phyloP scores from a whole-genome alignment of 2,888 invertebrate species.

The Gasteruption jaculator region DNA sequence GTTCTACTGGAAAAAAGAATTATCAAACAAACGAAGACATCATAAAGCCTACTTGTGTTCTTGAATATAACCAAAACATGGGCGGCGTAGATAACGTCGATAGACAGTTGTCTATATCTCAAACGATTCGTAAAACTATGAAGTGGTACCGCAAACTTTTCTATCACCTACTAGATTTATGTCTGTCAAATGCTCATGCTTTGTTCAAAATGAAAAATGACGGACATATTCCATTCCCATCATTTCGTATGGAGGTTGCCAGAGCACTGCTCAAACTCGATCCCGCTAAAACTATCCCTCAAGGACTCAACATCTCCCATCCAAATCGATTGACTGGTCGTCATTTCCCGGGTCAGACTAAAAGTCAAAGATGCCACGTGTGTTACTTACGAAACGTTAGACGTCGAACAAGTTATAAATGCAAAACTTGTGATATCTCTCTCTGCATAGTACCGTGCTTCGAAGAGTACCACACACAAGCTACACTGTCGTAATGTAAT shows the following conservation, averaged over 20 bases:
- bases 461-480: conserved; percentile 12
- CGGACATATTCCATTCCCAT: conserved; percentile 1
- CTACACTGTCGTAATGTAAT: conserved; percentile 10
- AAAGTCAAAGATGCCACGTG: conserved; percentile 14
- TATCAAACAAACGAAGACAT: conserved; percentile 18
- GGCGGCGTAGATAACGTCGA: conserved; percentile 13
- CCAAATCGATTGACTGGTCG: conserved; percentile 14
- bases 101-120: conserved; percentile 19
- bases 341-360: conserved; percentile 13
- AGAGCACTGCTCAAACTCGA: neutral
- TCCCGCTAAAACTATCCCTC: no score
- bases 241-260: conserved; percentile 6
- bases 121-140: conserved; percentile 19
- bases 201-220: conserved; percentile 10
- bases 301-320: neutral
- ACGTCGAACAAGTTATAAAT: conserved; percentile 11
- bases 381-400: conserved; percentile 9
- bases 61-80: conserved; percentile 21
- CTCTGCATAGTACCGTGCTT: conserved; percentile 9
- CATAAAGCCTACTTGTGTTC: conserved; percentile 19
- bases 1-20: conserved; percentile 16
- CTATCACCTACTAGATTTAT: conserved; percentile 17
- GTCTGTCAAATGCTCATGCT: conserved; percentile 17
- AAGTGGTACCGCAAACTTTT: conserved; percentile 23
- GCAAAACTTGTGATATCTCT: conserved; percentile 8